A percentile compares a stretch with the other conserved stretches of the same genome.
Evolutionary conservation across 2,113 vertebrate genomes (phyloP).

Genomic region (Pachyramphus minor): DNA sequence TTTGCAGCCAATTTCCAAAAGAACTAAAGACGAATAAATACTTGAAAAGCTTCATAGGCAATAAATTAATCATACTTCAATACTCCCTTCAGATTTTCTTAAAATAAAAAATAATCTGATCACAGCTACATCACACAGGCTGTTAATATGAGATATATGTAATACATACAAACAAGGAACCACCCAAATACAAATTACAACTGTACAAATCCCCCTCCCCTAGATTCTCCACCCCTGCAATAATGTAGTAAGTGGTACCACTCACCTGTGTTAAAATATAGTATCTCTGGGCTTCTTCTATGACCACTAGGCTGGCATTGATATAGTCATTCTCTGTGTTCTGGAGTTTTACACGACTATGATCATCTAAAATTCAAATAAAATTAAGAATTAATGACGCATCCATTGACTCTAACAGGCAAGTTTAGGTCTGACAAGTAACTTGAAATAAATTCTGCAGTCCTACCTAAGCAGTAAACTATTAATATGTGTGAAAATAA

Average conservation of each 20-base stretch:
- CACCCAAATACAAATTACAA: neutral
- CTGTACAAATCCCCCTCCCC: neutral
- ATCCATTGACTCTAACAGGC: neutral
- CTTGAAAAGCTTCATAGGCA: neutral
- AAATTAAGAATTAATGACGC: neutral
- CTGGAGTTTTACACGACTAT: slow-evolving; percentile 93
- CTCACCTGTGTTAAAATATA: slow-evolving; percentile 96
- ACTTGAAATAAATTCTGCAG: neutral
- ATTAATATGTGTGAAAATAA: neutral
- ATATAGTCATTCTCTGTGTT: slow-evolving; percentile 95
- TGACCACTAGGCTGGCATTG: slow-evolving; percentile 90
- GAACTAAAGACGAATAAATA: neutral
- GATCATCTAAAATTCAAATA: slow-evolving; percentile 84
- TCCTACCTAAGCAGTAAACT: neutral
- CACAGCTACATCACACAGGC: neutral
- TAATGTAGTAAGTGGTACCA: neutral
- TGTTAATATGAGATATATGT: neutral
- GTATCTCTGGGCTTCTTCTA: slow-evolving; percentile 89
- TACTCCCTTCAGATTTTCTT: neutral
- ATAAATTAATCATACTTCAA: neutral
- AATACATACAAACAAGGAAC: neutral
- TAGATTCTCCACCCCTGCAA: neutral
- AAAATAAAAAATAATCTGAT: neutral
- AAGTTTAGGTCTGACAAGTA: neutral
- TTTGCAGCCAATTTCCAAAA: neutral